Evolutionary conservation across 2,797 vertebrate species (phyloP), one percentile per base, ranked within the genome.

Genomic region (Arrhamphus sclerolepis): DNA sequence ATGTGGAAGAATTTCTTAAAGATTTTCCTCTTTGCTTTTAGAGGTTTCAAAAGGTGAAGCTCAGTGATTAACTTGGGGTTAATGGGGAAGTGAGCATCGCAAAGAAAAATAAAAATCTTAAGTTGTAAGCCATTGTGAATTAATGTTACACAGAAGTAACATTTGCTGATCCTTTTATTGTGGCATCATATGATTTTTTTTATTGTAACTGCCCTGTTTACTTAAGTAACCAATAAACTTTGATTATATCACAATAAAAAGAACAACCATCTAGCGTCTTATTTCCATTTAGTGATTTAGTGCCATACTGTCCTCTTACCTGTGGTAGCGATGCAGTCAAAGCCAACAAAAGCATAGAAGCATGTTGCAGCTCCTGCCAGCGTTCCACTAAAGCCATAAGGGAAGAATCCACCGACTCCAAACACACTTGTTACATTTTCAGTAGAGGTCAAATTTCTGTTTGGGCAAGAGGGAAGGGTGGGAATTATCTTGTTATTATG

Each of bases 301-400:
- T 14, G 13, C 34, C 34, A 13, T 4, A 3, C 14, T 38, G 3
- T 13, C 13, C 13, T 72, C 54, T 68, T 44, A 89, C 95, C 92
- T 50, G 86, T 94, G 18, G 94, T 95, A 20, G 95, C 94, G 0
- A 96, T 95, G 86, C 95, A 96, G 86, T 95, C 95, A 80, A 97
- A 96, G 4, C 95, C 95, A 81, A 95, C 93, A 70, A 96, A 97
- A n/a, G 94, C 95, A 58, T 95, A 97, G 85, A 97, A 96, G 72
- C 94, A 96, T 0, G 92, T 87, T 2, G 94, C 94, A 26, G 95
- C 95, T 78, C 95, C 95, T 1, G 93, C 89, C 78, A 97, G 29
- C 0, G 92, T 96, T 42, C 95, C 95, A 22, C 73, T 75, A 13
- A 96, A 80, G 44, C 94, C 93, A 26, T 92, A 95, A 0, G 94